phyloP scores from a whole-genome alignment of 2,797 vertebrate genomes.

The Danio albolineatus region DNA sequence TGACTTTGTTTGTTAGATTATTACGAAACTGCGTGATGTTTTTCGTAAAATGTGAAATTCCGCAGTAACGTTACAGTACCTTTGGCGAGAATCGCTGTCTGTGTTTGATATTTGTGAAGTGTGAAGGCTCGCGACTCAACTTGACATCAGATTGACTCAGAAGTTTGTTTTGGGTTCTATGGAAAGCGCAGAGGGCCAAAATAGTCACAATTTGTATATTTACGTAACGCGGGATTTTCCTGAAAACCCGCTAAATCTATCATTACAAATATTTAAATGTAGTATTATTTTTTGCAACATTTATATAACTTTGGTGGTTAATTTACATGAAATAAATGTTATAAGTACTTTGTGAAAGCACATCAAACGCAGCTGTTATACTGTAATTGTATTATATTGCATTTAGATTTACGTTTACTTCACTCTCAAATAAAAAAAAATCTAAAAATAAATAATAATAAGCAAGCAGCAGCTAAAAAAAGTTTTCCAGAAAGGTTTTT shows the following conservation, averaged over 20 bases:
- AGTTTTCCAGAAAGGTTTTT: too few species aligned
- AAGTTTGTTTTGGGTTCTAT: slow-evolving; percentile 36
- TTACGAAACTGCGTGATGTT: not conserved
- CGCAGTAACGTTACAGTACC: not conserved
- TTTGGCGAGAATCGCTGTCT: not conserved
- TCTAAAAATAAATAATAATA: too few species aligned
- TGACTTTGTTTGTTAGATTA: not conserved
- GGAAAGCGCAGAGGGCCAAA: slow-evolving; percentile 47
- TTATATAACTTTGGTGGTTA: not conserved
- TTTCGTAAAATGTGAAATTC: not conserved
- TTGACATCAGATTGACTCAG: slow-evolving; percentile 20
- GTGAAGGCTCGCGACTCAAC: not conserved
- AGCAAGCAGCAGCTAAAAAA: too few species aligned
- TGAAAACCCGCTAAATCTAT: not conserved
- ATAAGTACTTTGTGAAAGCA: not conserved
- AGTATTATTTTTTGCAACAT: too few species aligned
- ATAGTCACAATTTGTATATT: not conserved
- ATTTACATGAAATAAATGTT: not conserved
- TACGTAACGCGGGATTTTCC: slow-evolving; percentile 26
- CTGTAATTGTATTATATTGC: too few species aligned
- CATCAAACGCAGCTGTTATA: not conserved
- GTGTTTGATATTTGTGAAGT: not conserved
- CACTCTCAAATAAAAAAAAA: too few species aligned
- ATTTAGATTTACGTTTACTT: too few species aligned
- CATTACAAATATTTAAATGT: not conserved